Conservation (phyloP, 1,140 invertebrate species). For the Centruroides sculpturatus region DNA sequence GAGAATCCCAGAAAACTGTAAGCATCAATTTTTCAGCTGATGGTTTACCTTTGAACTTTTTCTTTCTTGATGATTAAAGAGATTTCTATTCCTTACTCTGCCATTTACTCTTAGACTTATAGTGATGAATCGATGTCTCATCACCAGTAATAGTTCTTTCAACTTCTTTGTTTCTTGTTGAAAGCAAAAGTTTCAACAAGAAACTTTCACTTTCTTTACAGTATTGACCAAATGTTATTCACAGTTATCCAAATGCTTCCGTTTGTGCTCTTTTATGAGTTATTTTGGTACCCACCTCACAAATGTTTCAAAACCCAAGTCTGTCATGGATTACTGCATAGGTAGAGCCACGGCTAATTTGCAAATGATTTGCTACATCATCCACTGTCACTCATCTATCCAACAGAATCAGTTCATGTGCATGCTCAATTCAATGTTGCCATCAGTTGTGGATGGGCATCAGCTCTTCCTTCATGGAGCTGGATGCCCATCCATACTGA, state of each 20-base stretch:
- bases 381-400: not conserved
- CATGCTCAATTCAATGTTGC: not conserved
- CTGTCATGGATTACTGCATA: not conserved
- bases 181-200: no score
- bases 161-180: no score
- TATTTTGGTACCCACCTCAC: not conserved
- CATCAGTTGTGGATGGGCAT: constrained; percentile 2
- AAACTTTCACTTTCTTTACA: not conserved
- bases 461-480: not conserved
- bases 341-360: not conserved
- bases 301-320: not conserved
- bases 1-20: constrained; percentile 13
- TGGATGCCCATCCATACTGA: not conserved
- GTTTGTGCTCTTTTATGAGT: not conserved
- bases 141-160: not conserved
- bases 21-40: constrained; percentile 9
- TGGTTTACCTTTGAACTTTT: constrained; percentile 2
- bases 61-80: not conserved
- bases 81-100: not conserved
- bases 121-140: not conserved
- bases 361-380: not conserved
- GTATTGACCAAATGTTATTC: not conserved
- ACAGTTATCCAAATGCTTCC: not conserved
- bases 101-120: not conserved
- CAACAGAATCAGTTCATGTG: not conserved